Percentiles rank a stretch among this genome's conserved stretches.
Evolutionary conservation across 64 coral and sea anemone genomes (phyloP).

Genomic region (Montipora sp.): DNA sequence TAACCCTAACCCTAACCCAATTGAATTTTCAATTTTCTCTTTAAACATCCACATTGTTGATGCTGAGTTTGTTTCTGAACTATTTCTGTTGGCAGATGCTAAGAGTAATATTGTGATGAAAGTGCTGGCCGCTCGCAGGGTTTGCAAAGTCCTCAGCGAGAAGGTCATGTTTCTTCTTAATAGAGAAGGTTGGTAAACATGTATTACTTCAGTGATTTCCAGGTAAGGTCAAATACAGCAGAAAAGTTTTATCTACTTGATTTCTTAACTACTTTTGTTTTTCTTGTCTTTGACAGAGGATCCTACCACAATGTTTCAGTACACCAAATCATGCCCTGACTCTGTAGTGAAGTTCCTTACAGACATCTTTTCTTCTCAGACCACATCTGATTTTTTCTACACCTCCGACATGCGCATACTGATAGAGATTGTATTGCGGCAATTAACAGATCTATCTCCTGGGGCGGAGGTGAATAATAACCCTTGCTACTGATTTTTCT

Average conservation of each 20-base stretch:
- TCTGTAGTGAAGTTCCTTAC: slow-evolving; percentile 89
- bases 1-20: no score
- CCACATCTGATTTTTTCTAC: slow-evolving; percentile 90
- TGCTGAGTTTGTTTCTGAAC: no score
- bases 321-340: slow-evolving; percentile 71
- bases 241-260: no score
- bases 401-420: slow-evolving; percentile 91
- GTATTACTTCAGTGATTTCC: background rate
- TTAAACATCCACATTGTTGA: background rate
- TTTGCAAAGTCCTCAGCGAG: slow-evolving; percentile 80
- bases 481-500: no score
- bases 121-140: slow-evolving; percentile 56
- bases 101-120: slow-evolving; percentile 86
- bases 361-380: slow-evolving; percentile 88
- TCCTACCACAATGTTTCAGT: slow-evolving; percentile 82
- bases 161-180: slow-evolving; percentile 88
- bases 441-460: slow-evolving; percentile 83
- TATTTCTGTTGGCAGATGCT: slow-evolving; percentile 45
- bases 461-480: slow-evolving; percentile 67
- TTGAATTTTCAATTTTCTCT: no score
- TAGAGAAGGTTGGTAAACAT: slow-evolving; percentile 78
- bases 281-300: slow-evolving; percentile 71
- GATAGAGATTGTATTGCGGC: slow-evolving; percentile 85
- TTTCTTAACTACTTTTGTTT: background rate
- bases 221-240: no score